Percentiles rank a stretch among this genome's conserved stretches.
phyloP scores from a whole-genome alignment of 2,888 invertebrate genomes.

The Cataglyphis livida region DNA sequence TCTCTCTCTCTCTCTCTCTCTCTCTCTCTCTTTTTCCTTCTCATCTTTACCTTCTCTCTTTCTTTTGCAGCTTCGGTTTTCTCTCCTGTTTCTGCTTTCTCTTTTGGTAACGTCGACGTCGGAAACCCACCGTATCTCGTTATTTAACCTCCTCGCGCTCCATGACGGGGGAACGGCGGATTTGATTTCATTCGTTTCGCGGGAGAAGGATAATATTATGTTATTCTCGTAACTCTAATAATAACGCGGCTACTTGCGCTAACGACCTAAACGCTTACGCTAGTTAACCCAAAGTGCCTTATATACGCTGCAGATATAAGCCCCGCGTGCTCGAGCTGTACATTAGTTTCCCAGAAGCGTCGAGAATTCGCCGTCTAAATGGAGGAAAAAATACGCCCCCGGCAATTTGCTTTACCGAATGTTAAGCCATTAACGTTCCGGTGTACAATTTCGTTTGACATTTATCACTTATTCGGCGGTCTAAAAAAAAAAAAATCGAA shows the following conservation, averaged over 20 bases:
- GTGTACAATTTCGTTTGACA: background rate
- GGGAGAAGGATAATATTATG: slow-evolving; percentile 74
- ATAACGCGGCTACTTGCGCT: slow-evolving; percentile 71
- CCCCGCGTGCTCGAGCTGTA: slow-evolving; percentile 18
- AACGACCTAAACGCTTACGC: slow-evolving; percentile 69
- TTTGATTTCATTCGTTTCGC: slow-evolving; percentile 77
- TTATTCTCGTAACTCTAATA: slow-evolving; percentile 74
- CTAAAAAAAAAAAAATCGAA: background rate
- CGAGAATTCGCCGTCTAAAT: slow-evolving; percentile 34
- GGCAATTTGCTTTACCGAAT: slow-evolving; percentile 9
- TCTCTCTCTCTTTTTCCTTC: no score
- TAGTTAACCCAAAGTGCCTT: slow-evolving; percentile 61
- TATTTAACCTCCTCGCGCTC: slow-evolving; percentile 75
- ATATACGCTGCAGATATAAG: slow-evolving; percentile 43
- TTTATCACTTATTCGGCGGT: background rate
- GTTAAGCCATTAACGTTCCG: background rate
- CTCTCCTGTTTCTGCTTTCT: slow-evolving; percentile 22
- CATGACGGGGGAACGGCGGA: slow-evolving; percentile 63
- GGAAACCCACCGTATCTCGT: slow-evolving; percentile 72
- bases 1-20: background rate
- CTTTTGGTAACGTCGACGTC: slow-evolving; percentile 54
- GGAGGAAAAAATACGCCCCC: slow-evolving; percentile 30
- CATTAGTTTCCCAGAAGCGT: slow-evolving; percentile 51
- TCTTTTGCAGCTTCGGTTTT: slow-evolving; percentile 35
- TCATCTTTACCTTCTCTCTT: slow-evolving; percentile 31